Evolutionary conservation across 2,113 vertebrate genomes (phyloP).

Genomic region (Tachysurus vachellii): DNA sequence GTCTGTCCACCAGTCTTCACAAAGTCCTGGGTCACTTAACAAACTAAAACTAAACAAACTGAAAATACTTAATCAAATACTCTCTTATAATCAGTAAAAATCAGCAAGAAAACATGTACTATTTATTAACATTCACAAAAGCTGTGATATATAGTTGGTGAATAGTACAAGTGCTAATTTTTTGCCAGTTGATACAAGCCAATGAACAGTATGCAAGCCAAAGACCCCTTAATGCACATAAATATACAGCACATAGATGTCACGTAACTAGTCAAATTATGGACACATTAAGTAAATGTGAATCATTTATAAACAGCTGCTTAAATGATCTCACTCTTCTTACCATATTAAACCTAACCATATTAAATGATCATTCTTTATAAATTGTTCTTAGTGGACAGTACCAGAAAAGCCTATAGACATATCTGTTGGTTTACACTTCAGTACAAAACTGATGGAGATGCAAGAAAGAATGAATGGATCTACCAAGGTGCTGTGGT

Average conservation of each 20-base stretch:
- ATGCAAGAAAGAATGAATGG: conserved; percentile 5
- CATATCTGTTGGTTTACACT: conserved; percentile 1
- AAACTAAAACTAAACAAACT: not conserved
- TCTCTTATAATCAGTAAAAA: not conserved
- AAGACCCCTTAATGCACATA: not conserved
- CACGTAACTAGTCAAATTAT: not conserved
- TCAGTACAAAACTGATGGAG: not conserved
- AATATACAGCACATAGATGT: not conserved
- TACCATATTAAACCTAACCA: not conserved
- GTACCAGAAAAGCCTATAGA: not conserved
- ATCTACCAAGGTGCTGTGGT: conserved; percentile 9
- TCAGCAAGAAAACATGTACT: not conserved
- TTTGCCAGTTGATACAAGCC: not conserved
- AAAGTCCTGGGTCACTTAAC: not conserved
- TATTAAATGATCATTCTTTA: not conserved
- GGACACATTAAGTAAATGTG: not conserved
- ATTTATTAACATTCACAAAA: not conserved
- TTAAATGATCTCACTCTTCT: not conserved
- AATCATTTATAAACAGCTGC: not conserved
- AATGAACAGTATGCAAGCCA: no score
- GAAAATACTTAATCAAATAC: not conserved
- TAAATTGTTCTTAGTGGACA: not conserved
- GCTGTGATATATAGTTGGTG: not conserved
- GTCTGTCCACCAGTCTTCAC: not conserved
- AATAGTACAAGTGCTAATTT: not conserved